These are phyloP conservation scores for Oreonectes daqikongensis DNA, from an alignment of 2,797 vertebrate genomes.

Conservation along the genomic window DNA sequence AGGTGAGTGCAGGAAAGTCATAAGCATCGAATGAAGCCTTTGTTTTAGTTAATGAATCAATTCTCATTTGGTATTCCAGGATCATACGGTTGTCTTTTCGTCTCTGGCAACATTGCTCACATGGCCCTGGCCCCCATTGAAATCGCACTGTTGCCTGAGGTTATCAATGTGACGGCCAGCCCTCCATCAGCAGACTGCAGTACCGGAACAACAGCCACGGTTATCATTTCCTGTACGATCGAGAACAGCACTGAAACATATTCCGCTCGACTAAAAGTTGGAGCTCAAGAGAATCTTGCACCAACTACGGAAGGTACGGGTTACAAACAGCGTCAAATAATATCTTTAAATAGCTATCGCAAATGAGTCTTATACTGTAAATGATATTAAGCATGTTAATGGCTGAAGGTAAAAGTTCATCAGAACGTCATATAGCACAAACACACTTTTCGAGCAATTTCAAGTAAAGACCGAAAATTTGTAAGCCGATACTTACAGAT, in stretches of 20 bases:
- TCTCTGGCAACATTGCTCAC: slow-evolving; percentile 61
- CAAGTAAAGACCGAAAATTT: too few species aligned
- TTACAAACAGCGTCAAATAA: background rate
- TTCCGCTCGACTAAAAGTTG: accelerated
- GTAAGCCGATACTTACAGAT: background rate
- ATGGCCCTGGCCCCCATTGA: slow-evolving; percentile 41
- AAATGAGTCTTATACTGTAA: background rate
- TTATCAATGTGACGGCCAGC: slow-evolving; percentile 37
- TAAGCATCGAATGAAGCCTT: background rate
- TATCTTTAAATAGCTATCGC: too few species aligned
- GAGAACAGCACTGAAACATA: slow-evolving; percentile 6
- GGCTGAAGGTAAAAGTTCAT: too few species aligned
- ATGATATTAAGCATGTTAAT: background rate
- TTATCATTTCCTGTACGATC: slow-evolving; percentile 46
- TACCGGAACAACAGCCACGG: accelerated
- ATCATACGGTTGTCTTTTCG: slow-evolving; percentile 70
- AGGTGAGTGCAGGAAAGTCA: slow-evolving; percentile 34
- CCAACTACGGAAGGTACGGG: background rate
- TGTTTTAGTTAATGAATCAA: background rate
- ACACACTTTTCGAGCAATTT: too few species aligned
- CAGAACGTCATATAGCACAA: too few species aligned
- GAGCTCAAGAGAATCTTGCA: accelerated
- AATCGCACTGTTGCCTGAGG: slow-evolving; percentile 70
- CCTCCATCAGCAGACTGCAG: slow-evolving; percentile 66
- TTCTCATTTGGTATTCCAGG: slow-evolving; percentile 62